phyloP scores from a whole-genome alignment of 92 coral and sea anemone genomes.

The Pocillopora meandrina region DNA sequence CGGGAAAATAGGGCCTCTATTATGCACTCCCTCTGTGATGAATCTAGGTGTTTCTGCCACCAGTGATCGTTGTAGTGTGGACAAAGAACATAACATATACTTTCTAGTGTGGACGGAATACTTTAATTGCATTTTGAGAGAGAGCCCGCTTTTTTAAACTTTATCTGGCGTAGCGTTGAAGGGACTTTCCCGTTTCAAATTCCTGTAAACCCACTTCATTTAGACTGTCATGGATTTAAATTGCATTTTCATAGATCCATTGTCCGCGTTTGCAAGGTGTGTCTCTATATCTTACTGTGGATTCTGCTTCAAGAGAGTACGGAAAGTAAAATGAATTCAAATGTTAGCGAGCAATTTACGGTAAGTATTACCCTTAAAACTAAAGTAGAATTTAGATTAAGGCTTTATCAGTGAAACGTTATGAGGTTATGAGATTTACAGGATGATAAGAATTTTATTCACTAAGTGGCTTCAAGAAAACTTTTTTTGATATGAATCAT shows the following conservation, averaged over 20 bases:
- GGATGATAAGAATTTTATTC: too few species aligned
- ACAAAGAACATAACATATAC: too few species aligned
- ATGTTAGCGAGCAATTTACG: constrained; percentile 25
- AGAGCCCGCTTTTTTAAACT: too few species aligned
- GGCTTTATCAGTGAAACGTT: neutral
- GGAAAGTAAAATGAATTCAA: constrained; percentile 19
- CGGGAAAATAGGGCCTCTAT: too few species aligned
- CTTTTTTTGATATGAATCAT: neutral
- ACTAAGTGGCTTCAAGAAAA: neutral
- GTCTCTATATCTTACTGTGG: constrained; percentile 39
- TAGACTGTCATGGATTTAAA: neutral
- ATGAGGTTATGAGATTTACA: neutral
- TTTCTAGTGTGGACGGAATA: too few species aligned
- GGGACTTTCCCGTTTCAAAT: neutral
- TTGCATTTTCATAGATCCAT: constrained; percentile 18
- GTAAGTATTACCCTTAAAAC: neutral
- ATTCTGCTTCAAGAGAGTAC: constrained; percentile 30
- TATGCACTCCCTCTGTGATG: too few species aligned
- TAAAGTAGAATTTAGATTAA: neutral
- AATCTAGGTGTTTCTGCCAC: too few species aligned
- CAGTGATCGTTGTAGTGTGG: too few species aligned
- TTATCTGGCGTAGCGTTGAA: neutral
- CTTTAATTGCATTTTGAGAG: too few species aligned
- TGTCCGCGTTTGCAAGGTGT: constrained; percentile 35
- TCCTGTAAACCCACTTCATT: neutral